phyloP scores from a whole-genome alignment of 2,113 vertebrate species.

The Cavia porcellus region DNA sequence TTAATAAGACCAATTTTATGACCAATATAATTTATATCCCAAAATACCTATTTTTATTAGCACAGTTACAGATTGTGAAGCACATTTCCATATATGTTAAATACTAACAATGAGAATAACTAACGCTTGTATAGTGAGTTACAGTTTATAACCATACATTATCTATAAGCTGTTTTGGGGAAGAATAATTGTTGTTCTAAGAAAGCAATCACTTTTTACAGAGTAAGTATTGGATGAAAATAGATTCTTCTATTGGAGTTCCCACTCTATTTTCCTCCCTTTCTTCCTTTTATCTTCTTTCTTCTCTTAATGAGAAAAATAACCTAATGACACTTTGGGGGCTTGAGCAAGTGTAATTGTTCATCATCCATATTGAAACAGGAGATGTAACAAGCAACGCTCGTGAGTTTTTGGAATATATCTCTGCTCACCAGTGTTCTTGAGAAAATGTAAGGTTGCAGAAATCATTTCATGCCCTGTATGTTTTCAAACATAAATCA shows the following conservation, averaged over 20 bases:
- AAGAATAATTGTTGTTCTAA: slow-evolving; percentile 65
- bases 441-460: slow-evolving; percentile 91
- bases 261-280: neutral
- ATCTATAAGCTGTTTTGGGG: slow-evolving; percentile 24
- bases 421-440: slow-evolving; percentile 87
- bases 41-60: slow-evolving; percentile 78
- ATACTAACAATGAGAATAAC: slow-evolving; percentile 67
- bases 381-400: slow-evolving; percentile 86
- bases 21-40: slow-evolving; percentile 69
- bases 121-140: slow-evolving; percentile 51
- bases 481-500: slow-evolving; percentile 93
- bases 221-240: slow-evolving; percentile 44
- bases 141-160: slow-evolving; percentile 51
- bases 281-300: neutral
- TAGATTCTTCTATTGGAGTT: neutral
- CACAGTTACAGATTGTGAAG: slow-evolving; percentile 76
- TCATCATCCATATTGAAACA: slow-evolving; percentile 88
- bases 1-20: slow-evolving; percentile 80
- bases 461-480: slow-evolving; percentile 92
- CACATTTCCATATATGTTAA: slow-evolving; percentile 82
- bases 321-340: slow-evolving; percentile 81
- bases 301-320: slow-evolving; percentile 82
- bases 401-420: slow-evolving; percentile 88
- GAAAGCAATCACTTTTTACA: slow-evolving; percentile 78
- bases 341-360: slow-evolving; percentile 86